These are phyloP conservation scores for Gibbula magus DNA, from an alignment of 2,888 invertebrate genomes.

Conservation along the genomic window DNA sequence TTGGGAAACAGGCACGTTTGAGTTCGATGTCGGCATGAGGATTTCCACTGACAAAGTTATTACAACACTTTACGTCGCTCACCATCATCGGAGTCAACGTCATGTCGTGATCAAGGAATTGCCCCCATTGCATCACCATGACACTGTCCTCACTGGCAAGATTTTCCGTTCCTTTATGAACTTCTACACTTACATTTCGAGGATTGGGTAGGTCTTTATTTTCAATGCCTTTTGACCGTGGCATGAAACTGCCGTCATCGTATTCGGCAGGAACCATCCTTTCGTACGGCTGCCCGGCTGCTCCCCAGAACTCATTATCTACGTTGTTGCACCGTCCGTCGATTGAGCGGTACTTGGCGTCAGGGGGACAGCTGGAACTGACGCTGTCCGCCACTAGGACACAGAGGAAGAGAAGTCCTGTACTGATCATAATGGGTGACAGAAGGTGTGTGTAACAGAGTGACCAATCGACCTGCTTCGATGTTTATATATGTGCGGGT, in stretches of 20 bases:
- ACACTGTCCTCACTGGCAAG: background rate
- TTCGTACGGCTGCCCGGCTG: conserved; percentile 90
- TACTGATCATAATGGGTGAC: no score
- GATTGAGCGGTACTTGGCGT: conserved; percentile 86
- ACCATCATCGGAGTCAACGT: background rate
- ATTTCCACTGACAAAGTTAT: no score
- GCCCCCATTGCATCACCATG: background rate
- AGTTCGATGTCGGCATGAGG: no score
- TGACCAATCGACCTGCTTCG: no score
- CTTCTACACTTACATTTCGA: background rate
- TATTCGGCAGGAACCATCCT: conserved; percentile 90
- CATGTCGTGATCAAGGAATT: background rate
- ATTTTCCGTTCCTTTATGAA: no score
- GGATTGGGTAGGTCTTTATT: background rate
- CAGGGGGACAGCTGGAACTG: no score
- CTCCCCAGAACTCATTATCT: conserved; percentile 91
- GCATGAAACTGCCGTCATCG: conserved; percentile 77
- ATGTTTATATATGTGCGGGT: no score
- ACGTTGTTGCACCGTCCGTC: conserved; percentile 98
- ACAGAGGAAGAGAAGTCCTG: no score
- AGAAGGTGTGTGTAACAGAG: no score
- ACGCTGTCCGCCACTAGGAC: no score
- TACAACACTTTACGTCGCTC: background rate
- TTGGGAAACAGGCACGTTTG: no score
- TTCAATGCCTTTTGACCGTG: background rate